Conservation (phyloP, 2,797 vertebrate genomes). For the Galaxias olidus region DNA sequence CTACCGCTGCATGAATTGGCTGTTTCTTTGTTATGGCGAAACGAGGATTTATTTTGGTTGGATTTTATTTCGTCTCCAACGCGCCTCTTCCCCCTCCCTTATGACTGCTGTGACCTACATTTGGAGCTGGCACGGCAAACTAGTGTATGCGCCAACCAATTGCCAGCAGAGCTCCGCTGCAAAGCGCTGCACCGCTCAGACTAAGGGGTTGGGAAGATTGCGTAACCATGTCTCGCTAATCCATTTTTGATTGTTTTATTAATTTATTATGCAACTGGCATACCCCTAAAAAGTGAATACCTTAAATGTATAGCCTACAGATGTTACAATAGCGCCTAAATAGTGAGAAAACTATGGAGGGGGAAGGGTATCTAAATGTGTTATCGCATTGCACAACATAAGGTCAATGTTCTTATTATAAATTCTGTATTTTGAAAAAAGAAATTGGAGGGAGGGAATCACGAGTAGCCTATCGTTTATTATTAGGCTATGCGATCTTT, state of each 20-base stretch:
- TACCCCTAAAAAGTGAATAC: constrained; percentile 15
- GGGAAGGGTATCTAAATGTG: no score
- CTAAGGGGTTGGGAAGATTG: constrained; percentile 65
- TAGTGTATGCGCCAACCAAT: constrained; percentile 56
- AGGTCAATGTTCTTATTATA: no score
- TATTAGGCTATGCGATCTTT: no score
- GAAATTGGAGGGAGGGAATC: no score
- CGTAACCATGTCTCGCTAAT: constrained; percentile 65
- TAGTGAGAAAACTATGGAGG: no score
- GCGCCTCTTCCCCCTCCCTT: constrained; percentile 38
- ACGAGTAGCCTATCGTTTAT: no score
- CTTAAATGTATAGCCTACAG: no score
- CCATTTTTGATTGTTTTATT: constrained; percentile 58
- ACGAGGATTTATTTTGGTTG: constrained; percentile 57
- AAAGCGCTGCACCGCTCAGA: constrained; percentile 37
- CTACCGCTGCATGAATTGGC: constrained; percentile 24
- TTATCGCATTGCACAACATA: no score
- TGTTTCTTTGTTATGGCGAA: constrained; percentile 60
- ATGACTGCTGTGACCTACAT: constrained; percentile 77
- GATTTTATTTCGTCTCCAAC: constrained; percentile 37
- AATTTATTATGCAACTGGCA: constrained; percentile 54
- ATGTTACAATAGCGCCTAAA: no score
- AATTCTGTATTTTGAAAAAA: no score
- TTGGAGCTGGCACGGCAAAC: constrained; percentile 64
- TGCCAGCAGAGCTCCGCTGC: constrained; percentile 43